phyloP scores from a whole-genome alignment of 2,888 invertebrate genomes.

The Noctua fimbriata region DNA sequence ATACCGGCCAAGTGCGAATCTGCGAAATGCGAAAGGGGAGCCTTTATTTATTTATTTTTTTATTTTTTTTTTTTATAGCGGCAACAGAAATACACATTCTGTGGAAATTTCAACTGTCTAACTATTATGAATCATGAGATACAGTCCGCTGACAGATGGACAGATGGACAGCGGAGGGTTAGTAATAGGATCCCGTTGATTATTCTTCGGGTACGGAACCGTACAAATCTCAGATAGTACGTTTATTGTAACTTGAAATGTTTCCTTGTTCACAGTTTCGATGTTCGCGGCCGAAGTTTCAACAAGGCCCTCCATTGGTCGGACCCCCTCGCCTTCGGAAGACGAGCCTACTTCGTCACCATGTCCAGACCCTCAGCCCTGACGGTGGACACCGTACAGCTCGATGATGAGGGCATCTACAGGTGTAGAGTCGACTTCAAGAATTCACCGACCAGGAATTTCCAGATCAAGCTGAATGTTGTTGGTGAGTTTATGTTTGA shows the following conservation, averaged over 20 bases:
- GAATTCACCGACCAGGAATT: constrained; percentile 96
- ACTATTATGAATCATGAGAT: too few relatives aligned
- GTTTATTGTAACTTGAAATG: neutral
- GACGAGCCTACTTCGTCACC: constrained; percentile 95
- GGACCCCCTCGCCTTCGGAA: constrained; percentile 94
- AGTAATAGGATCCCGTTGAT: too few relatives aligned
- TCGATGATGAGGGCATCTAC: constrained; percentile 96
- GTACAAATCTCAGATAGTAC: neutral
- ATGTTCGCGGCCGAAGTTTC: constrained; percentile 95
- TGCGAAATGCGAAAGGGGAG: too few relatives aligned
- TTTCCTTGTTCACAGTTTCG: constrained; percentile 92
- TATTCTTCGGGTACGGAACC: too few relatives aligned
- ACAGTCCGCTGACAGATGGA: too few relatives aligned
- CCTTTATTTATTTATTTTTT: too few relatives aligned
- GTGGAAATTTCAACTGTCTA: too few relatives aligned
- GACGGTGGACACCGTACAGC: constrained; percentile 94
- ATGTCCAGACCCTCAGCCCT: constrained; percentile 95
- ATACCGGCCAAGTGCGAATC: too few relatives aligned
- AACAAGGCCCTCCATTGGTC: constrained; percentile 96
- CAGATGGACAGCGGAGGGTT: too few relatives aligned
- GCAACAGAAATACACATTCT: too few relatives aligned
- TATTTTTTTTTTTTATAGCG: too few relatives aligned
- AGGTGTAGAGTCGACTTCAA: constrained; percentile 97
- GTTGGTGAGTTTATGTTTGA: constrained; percentile 92
- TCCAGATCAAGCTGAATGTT: constrained; percentile 96